Percentiles rank a stretch among this genome's conserved stretches.
Evolutionary conservation across 2,888 invertebrate genomes (phyloP).

Genomic region (Amphipoea lucens): DNA sequence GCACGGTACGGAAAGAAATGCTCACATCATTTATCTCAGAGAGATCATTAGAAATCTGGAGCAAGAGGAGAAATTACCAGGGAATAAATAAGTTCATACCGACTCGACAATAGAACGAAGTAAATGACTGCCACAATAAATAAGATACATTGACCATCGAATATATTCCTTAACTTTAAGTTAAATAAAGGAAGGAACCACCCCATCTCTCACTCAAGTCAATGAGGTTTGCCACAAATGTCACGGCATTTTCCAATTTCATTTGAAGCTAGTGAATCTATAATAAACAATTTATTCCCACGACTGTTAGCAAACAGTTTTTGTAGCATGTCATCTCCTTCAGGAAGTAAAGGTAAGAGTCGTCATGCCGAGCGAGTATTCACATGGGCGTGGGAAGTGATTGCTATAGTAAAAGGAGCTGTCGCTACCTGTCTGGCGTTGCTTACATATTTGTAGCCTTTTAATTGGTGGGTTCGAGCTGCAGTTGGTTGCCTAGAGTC

Average conservation of each 20-base stretch:
- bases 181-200: not conserved
- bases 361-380: constrained; percentile 68
- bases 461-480: constrained; percentile 48
- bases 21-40: constrained; percentile 9
- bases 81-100: not conserved
- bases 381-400: constrained; percentile 67
- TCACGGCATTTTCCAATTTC: not conserved
- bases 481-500: constrained; percentile 4
- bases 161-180: not conserved
- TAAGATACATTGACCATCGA: too few relatives aligned
- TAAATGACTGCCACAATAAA: not conserved
- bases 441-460: constrained; percentile 54
- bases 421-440: constrained; percentile 46
- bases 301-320: constrained; percentile 47
- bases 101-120: not conserved
- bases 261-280: constrained; percentile 10
- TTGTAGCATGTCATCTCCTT: constrained; percentile 58
- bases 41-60: constrained; percentile 33
- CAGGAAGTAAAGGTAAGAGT: constrained; percentile 67
- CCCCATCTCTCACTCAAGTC: not conserved
- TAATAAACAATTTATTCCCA: constrained; percentile 48
- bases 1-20: constrained; percentile 7
- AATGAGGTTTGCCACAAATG: not conserved
- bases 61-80: constrained; percentile 7
- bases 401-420: constrained; percentile 22